These are phyloP conservation scores for Syngnathus acus DNA, from an alignment of 2,797 vertebrate species.

Conservation along the genomic window DNA sequence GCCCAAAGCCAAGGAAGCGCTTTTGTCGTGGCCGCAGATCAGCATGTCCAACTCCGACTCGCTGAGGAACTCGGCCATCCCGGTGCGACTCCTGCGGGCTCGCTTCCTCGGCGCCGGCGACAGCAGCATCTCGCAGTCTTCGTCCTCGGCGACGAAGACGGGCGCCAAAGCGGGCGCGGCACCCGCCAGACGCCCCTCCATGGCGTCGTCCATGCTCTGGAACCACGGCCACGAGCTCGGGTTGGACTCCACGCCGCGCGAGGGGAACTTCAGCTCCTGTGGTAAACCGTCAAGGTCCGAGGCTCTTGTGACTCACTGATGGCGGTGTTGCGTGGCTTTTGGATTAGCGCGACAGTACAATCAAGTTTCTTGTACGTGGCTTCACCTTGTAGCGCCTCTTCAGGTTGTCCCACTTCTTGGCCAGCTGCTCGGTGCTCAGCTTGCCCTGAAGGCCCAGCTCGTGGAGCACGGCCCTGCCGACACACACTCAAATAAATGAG, in stretches of 20 bases:
- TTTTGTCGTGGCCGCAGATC: conserved; percentile 57
- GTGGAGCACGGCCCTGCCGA: conserved; percentile 64
- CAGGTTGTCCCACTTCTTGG: conserved; percentile 77
- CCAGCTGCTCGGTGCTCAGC: conserved; percentile 70
- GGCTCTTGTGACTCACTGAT: no score
- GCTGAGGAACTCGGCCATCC: conserved; percentile 62
- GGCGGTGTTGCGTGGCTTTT: not conserved
- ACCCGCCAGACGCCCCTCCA: conserved; percentile 56
- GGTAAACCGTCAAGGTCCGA: no score
- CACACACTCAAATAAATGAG: not conserved
- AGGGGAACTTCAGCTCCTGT: conserved; percentile 70
- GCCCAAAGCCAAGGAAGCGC: conserved; percentile 34
- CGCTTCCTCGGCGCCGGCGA: conserved; percentile 52
- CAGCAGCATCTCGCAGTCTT: conserved; percentile 50
- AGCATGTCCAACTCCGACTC: conserved; percentile 67
- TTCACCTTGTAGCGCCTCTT: conserved; percentile 72
- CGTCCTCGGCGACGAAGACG: conserved; percentile 58
- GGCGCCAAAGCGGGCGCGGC: conserved; percentile 56
- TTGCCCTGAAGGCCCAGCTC: conserved; percentile 71
- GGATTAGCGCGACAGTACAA: no score
- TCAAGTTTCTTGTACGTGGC: no score
- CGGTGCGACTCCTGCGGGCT: conserved; percentile 43
- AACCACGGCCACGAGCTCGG: conserved; percentile 73
- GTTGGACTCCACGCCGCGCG: conserved; percentile 59
- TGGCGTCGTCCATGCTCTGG: conserved; percentile 68